Percentiles rank a stretch among this genome's conserved stretches.
Evolutionary conservation across 2,888 invertebrate species (phyloP).

Genomic region (Dasysyrphus tricinctus): DNA sequence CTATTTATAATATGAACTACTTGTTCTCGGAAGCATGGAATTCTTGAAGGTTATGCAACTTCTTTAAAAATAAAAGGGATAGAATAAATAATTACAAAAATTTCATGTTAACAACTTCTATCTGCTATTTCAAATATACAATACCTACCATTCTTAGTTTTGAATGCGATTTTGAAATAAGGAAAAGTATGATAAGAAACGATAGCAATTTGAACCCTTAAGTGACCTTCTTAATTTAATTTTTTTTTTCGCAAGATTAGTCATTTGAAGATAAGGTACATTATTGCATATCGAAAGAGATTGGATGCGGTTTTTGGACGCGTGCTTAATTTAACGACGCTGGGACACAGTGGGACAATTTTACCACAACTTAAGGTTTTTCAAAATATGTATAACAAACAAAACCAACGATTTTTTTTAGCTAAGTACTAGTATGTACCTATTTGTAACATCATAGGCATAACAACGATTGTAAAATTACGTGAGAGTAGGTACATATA

Average conservation of each 20-base stretch:
- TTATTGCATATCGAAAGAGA: neutral
- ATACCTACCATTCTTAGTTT: neutral
- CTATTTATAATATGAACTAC: neutral
- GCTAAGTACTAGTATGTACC: too few relatives aligned
- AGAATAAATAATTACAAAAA: neutral
- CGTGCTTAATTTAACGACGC: constrained; percentile 16
- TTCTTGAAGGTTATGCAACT: constrained; percentile 27
- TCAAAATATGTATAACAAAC: too few relatives aligned
- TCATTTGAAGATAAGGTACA: neutral
- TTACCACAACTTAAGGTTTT: too few relatives aligned
- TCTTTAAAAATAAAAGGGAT: neutral
- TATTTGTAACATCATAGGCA: too few relatives aligned
- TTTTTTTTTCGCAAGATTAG: neutral
- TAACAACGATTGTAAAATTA: too few relatives aligned
- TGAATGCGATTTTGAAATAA: neutral
- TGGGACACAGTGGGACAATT: neutral
- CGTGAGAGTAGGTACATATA: too few relatives aligned
- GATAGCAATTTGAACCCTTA: neutral
- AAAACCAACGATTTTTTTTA: too few relatives aligned
- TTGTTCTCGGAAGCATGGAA: neutral
- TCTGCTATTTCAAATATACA: neutral
- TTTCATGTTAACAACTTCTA: constrained; percentile 6
- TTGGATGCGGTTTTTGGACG: constrained; percentile 18
- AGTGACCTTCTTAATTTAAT: constrained; percentile 20
- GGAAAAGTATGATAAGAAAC: constrained; percentile 7